Evolutionary conservation across 2,888 invertebrate species (phyloP).

Genomic region (Tipula vernalis): DNA sequence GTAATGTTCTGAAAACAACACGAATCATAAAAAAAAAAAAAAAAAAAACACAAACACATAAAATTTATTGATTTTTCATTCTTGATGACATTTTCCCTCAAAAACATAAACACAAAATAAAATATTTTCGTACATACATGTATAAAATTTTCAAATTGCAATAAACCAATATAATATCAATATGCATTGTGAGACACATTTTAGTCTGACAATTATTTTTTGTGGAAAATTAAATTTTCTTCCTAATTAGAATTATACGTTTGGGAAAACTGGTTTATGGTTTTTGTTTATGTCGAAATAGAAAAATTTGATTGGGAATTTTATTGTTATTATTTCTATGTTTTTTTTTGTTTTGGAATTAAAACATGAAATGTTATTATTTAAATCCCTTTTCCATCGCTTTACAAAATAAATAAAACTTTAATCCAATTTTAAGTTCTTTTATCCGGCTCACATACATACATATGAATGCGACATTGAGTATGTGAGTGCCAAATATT

Average conservation of each 20-base stretch:
- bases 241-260: conserved; percentile 4
- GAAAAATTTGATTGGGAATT: neutral
- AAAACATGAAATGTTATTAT: neutral
- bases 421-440: neutral
- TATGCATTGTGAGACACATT: neutral
- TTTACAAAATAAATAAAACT: neutral
- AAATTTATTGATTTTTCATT: neutral
- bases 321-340: neutral
- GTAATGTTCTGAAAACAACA: neutral
- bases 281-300: neutral
- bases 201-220: neutral
- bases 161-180: neutral
- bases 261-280: neutral
- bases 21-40: neutral
- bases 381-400: conserved; percentile 4
- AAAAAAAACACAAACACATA: neutral
- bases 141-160: neutral
- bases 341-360: neutral
- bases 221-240: neutral
- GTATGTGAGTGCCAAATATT: neutral
- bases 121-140: neutral
- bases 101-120: neutral
- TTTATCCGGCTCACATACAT: neutral
- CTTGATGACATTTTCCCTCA: neutral
- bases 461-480: neutral